Base-by-base conservation (phyloP, 2,797 vertebrate genomes). In the Nothura maculosa region DNA sequence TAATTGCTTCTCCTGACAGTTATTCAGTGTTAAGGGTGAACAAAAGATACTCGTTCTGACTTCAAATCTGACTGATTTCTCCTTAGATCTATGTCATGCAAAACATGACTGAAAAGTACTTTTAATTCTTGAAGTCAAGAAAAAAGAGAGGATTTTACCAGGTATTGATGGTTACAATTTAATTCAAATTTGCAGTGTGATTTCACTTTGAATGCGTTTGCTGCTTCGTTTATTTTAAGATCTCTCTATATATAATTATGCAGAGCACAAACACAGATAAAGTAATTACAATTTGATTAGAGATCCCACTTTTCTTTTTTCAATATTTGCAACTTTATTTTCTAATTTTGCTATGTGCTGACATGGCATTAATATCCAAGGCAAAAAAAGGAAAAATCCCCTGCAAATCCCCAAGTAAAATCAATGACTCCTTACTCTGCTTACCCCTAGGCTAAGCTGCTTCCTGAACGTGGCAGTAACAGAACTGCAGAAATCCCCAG, bases 321-420 rank as follows among this genome's bases (percentile, higher is more conserved):
- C 57, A 22, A 12, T 75, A 3, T 90, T 93, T 92, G 18, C 34
- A 83, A 45, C 45, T 30, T 62, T 32, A 7, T 50, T 66, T 10
- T 34, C 45, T 89, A 27, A 78, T 80, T 68, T 60, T 63, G 36
- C 8, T 5, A 6, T 25, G 55, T 1, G 1, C 55, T 58, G 47
- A 60, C 43, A 10, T 6, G 66, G 27, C 63, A 50, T 27, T 61
- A 25, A 48, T 73, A 48, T 30, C 42, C 0, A 4, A 57, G 60
- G 30, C 8, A 27, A 40, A 63, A 67, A 67, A 43, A 50, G 19
- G 55, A 77, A 64, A 96, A 96, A 84, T 96, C 85, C 95, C 96
- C 91, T 42, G 83, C 74, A 61, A 32, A 76, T 91, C 74, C 91
- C 95, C 89, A 1, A 78, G 50, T n/a, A n/a, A 66, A 83, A 43